phyloP scores from a whole-genome alignment of 2,888 invertebrate genomes.

The Drosophila paucipuncta region DNA sequence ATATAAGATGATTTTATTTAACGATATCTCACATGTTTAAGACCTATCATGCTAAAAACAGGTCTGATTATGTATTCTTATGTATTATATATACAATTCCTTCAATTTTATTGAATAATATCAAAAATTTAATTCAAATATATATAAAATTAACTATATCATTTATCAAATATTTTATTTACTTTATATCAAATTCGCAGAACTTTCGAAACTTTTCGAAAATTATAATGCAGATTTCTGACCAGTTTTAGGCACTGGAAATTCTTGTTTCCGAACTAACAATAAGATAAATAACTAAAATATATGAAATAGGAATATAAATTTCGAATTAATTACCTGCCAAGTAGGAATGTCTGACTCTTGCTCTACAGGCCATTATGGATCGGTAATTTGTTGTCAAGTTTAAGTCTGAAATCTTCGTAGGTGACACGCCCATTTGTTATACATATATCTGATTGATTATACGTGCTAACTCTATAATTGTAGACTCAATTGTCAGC shows the following conservation, averaged over 20 bases:
- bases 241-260: neutral
- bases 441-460: neutral
- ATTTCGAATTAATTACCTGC: fast-evolving
- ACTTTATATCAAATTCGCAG: neutral
- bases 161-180: neutral
- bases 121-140: neutral
- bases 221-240: neutral
- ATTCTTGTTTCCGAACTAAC: neutral
- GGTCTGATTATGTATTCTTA: neutral
- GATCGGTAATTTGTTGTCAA: neutral
- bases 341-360: too few species aligned
- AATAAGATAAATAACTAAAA: neutral
- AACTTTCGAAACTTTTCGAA: neutral
- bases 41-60: fast-evolving
- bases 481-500: slow-evolving; percentile 3
- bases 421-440: neutral
- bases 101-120: fast-evolving
- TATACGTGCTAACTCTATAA: neutral
- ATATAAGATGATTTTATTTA: neutral
- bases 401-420: neutral
- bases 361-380: neutral
- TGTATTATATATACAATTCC: neutral
- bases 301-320: neutral
- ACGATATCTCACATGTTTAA: neutral
- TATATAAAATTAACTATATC: neutral